Evolutionary conservation across 1,140 invertebrate genomes (phyloP), one percentile per base, ranked within the genome.

Genomic region (Megathymus violae): DNA sequence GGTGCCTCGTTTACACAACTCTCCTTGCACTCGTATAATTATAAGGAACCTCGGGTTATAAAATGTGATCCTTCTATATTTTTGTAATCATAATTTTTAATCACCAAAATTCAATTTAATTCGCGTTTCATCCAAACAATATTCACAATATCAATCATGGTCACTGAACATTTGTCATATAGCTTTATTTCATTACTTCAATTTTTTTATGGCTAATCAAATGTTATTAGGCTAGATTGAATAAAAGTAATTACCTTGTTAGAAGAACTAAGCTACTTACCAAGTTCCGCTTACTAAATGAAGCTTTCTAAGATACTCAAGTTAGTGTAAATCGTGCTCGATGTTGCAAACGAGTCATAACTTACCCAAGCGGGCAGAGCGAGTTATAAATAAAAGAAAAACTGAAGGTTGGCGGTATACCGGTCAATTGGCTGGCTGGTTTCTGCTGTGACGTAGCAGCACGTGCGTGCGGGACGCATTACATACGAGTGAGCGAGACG

Each of bases 301-400:
- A n/a, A n/a, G n/a, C n/a, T n/a, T 1, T 36, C 5, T 43, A n/a
- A 68, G 14, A n/a, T 19, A 36, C 36, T 36, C n/a, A 31, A 17
- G 25, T 9, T 34, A 59, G 43, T 60, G 7, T 52, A 41, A 68
- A 44, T 47, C n/a, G 17, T 1, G 19, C 22, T 38, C n/a, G 19
- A 11, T 25, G 40, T 72, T 64, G 16, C 51, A 67, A 90, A 85
- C 71, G 68, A 46, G 62, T 78, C 86, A 85, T 78, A 88, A 89
- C 85, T 90, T 89, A 80, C 78, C 71, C 77, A 82, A 74, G 69
- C 81, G 71, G 74, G 69, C 81, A 73, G 74, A 86, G 85, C 85
- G 79, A 87, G 86, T 83, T 87, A 91, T 87, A 91, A 91, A 89
- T 90, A 90, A 88, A 89, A 88, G 78, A 88, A 90, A 91, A 91